Conservation (phyloP, 1,140 invertebrate genomes). For the Arctopsyche grandis region DNA sequence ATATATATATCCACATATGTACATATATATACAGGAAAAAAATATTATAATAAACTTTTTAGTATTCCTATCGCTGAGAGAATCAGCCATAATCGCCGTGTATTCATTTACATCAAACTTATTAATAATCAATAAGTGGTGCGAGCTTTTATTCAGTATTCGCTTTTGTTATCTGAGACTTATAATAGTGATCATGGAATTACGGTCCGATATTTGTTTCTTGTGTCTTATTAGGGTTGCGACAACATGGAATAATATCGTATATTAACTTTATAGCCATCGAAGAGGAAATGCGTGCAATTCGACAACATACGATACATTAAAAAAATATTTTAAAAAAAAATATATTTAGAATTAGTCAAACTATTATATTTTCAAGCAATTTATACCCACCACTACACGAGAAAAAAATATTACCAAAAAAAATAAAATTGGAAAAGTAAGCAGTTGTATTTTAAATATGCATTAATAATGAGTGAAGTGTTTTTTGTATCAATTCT, state of each 20-base stretch:
- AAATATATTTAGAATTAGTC: no score
- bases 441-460: no score
- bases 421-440: neutral
- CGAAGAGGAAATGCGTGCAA: constrained; percentile 3
- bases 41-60: neutral
- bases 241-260: constrained; percentile 38
- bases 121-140: constrained; percentile 43
- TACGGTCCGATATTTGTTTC: constrained; percentile 36
- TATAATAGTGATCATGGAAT: constrained; percentile 24
- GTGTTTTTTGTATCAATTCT: no score
- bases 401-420: neutral
- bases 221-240: constrained; percentile 40
- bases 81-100: constrained; percentile 30
- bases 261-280: constrained; percentile 31
- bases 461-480: no score
- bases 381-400: neutral
- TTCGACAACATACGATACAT: neutral
- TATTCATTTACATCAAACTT: constrained; percentile 34
- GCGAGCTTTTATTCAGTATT: constrained; percentile 4
- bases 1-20: no score
- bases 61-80: neutral
- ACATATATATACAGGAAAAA: no score
- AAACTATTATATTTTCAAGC: no score
- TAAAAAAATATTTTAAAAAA: neutral
- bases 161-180: constrained; percentile 1